Percentiles rank a stretch among this genome's conserved stretches.
phyloP scores from a whole-genome alignment of 2,888 invertebrate genomes.

The Sphecodes monilicornis region DNA sequence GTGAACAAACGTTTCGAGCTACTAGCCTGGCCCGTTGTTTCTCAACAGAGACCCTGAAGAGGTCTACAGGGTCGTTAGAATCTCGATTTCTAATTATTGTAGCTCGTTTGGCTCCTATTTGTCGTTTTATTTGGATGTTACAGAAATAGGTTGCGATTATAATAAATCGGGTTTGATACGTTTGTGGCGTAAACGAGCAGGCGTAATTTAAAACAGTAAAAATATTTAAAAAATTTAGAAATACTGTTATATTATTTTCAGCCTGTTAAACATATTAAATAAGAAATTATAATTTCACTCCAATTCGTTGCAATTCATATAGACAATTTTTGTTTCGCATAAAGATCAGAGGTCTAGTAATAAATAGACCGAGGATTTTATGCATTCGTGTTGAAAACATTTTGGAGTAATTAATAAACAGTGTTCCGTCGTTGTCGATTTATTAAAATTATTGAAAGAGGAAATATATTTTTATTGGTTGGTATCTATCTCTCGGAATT shows the following conservation, averaged over 20 bases:
- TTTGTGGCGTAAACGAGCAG: too few relatives aligned
- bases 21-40: background rate
- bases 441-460: too few relatives aligned
- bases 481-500: too few relatives aligned
- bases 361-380: background rate
- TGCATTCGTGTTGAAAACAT: too few relatives aligned
- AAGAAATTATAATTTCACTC: too few relatives aligned
- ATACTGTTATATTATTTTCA: background rate
- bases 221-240: too few relatives aligned
- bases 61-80: background rate
- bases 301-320: too few relatives aligned
- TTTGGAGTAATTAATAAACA: too few relatives aligned
- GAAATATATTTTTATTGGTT: too few relatives aligned
- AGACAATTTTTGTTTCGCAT: background rate
- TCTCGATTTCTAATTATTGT: background rate
- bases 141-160: background rate
- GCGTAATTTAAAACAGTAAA: background rate
- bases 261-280: background rate
- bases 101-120: background rate
- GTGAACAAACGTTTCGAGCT: background rate
- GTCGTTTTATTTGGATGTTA: background rate
- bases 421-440: too few relatives aligned
- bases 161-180: too few relatives aligned
- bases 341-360: background rate
- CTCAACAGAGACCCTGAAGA: background rate